Conservation (phyloP, 1,140 invertebrate species). For the Bombus waltoni region DNA sequence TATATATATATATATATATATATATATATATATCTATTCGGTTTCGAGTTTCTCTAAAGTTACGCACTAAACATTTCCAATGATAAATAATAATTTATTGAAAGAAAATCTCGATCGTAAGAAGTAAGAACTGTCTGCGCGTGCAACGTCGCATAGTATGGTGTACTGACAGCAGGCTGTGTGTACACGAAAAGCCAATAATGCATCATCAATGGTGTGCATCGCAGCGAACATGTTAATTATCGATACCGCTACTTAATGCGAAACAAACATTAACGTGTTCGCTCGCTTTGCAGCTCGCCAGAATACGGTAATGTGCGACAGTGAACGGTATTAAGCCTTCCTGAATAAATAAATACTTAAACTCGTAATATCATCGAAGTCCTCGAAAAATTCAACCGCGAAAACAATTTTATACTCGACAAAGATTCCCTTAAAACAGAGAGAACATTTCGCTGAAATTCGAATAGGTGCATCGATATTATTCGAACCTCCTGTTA, state of each 20-base stretch:
- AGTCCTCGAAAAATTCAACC: neutral
- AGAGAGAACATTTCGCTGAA: neutral
- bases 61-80: too few species aligned
- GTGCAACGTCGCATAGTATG: neutral
- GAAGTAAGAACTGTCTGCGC: neutral
- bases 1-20: too few species aligned
- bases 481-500: too few species aligned
- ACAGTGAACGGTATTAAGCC: neutral
- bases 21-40: too few species aligned
- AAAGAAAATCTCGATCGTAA: neutral
- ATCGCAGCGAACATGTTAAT: slow-evolving; percentile 48
- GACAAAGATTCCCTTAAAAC: neutral
- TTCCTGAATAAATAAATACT: slow-evolving; percentile 19
- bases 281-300: neutral
- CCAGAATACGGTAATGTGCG: slow-evolving; percentile 1
- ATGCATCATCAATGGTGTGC: slow-evolving; percentile 48
- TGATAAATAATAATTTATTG: neutral
- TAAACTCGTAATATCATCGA: neutral
- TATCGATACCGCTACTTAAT: slow-evolving; percentile 49
- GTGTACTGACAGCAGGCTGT: slow-evolving; percentile 5
- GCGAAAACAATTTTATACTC: slow-evolving; percentile 1
- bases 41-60: too few species aligned
- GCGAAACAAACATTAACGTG: slow-evolving; percentile 39
- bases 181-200: slow-evolving; percentile 47
- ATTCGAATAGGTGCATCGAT: too few species aligned